Base-by-base conservation (phyloP, 2,888 invertebrate genomes). In the Aspidapion aeneum region DNA sequence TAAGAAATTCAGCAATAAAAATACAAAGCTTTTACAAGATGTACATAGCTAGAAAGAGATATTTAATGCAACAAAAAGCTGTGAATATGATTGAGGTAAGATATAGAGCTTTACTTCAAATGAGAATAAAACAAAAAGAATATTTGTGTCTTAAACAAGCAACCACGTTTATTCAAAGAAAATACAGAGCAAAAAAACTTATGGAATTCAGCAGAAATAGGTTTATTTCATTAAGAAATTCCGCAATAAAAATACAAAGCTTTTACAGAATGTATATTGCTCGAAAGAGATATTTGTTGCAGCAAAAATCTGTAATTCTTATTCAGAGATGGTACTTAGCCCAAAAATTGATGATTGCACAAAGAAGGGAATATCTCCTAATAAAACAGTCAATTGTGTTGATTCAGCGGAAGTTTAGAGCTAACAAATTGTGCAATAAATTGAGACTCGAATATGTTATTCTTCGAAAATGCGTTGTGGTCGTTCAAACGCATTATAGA, bases 141-240 rank as follows among this genome's bases (percentile, higher is more conserved):
- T 81, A 71, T 66, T n/a, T 63, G 1, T 63, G 72, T 54, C 78
- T 78, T 3, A 35, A 35, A 12, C 3, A 7, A 55, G 74, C 77
- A 20, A 69, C 74, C 1, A 64, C 80, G 51, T 60, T 69, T 17
- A 68, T 84, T 21, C 71, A 71, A 22, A 3, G 12, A 35, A 35
- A 12, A 35, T 35, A 7, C 12, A 35, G 35, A 35, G 35, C 35
- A 35, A 35, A 35, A 3, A 3, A 12, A 35, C 5, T 35, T 35
- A 35, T 35, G 35, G 12, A 35, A 35, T 35, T 35, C 5, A 35
- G 12, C 3, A 35, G 5, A 12, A 35, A n/a, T n/a, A n/a, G n/a
- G n/a, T n/a, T n/a, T n/a, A n/a, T n/a, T n/a, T n/a, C n/a, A n/a
- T n/a, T n/a, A n/a, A 35, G 12, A 35, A 35, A 12, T 35, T 3